Conservation (phyloP, 64 coral and sea anemone genomes). For the Platygyra sinensis region DNA sequence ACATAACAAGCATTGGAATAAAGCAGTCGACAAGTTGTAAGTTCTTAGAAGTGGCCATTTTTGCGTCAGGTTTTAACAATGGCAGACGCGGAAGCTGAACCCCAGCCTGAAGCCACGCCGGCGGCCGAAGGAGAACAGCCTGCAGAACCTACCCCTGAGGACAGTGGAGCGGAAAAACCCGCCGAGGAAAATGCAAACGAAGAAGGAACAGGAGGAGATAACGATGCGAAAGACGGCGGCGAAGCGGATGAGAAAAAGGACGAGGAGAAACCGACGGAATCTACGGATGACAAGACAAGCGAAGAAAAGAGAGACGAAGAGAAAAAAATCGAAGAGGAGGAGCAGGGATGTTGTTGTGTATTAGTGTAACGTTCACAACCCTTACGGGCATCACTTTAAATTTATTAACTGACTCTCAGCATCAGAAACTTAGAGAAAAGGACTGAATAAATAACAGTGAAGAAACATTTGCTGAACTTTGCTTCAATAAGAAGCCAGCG, state of each 20-base stretch:
- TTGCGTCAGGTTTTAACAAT: neutral
- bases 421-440: neutral
- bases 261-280: neutral
- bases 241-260: neutral
- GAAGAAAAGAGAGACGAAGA: conserved; percentile 27
- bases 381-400: neutral
- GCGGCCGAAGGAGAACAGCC: conserved; percentile 24
- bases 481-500: conserved; percentile 8
- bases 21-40: neutral
- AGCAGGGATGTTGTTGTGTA: conserved; percentile 67
- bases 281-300: conserved; percentile 10
- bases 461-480: neutral
- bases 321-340: conserved; percentile 28
- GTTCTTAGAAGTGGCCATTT: neutral
- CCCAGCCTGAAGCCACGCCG: conserved; percentile 4
- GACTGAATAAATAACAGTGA: neutral
- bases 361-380: conserved; percentile 25
- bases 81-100: conserved; percentile 14
- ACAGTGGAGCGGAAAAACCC: neutral
- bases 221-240: neutral
- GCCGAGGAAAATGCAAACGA: conserved; percentile 39
- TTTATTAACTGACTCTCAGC: neutral
- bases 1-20: conserved; percentile 1
- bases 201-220: neutral
- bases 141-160: neutral